These are phyloP conservation scores for Lagopus leucura DNA, from an alignment of 2,113 vertebrate genomes.

Conservation along the genomic window DNA sequence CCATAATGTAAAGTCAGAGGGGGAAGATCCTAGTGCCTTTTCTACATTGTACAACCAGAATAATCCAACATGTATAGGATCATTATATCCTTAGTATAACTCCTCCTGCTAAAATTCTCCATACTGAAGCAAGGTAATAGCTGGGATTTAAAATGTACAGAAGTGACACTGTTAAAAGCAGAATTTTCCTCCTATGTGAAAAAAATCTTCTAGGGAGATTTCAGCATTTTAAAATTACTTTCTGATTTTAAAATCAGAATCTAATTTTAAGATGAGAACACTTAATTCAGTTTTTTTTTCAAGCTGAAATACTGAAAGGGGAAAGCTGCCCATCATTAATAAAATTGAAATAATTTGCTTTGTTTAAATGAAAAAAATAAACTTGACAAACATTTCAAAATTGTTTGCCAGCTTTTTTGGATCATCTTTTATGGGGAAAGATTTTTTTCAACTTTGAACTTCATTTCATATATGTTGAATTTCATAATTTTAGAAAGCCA, in stretches of 20 bases:
- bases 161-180: slow-evolving; percentile 58
- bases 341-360: neutral
- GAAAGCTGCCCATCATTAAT: neutral
- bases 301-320: neutral
- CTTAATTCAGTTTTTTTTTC: neutral
- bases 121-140: neutral
- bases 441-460: neutral
- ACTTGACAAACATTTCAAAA: neutral
- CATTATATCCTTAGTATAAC: neutral
- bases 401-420: neutral
- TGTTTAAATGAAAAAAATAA: neutral
- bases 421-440: fast-evolving
- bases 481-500: neutral
- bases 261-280: neutral
- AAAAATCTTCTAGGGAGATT: neutral
- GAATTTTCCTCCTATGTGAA: neutral
- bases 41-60: neutral
- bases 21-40: neutral
- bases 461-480: too few species aligned
- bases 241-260: neutral
- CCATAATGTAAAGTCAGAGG: neutral
- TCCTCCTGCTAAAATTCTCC: neutral
- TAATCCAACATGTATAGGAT: neutral
- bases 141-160: slow-evolving; percentile 28
- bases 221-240: slow-evolving; percentile 10